A percentile compares a stretch with the other conserved stretches of the same genome.
Evolutionary conservation across 2,797 vertebrate species (phyloP).

Genomic region (Ispidina lecontei): DNA sequence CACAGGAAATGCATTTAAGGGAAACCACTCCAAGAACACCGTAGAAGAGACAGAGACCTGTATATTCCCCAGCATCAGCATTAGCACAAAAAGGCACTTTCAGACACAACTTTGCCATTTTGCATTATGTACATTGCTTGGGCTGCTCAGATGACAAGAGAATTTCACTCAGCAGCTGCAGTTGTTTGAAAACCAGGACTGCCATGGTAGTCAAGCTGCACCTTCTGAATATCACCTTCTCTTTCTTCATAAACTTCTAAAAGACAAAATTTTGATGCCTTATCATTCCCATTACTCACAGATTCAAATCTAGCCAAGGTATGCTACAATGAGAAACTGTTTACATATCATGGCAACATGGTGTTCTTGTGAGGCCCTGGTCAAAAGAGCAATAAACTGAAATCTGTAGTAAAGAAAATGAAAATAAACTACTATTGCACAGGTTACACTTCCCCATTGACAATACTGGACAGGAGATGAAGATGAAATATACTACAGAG

Average conservation of each 20-base stretch:
- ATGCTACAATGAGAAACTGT: not conserved
- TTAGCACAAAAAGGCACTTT: slow-evolving; percentile 11
- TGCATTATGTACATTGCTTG: not conserved
- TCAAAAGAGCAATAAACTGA: not conserved
- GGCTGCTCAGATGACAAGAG: not conserved
- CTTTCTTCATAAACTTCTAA: not conserved
- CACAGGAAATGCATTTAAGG: not conserved
- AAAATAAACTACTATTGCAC: not conserved
- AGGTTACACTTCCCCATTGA: not conserved
- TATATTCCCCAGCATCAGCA: not conserved
- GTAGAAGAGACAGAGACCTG: not conserved
- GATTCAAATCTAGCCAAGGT: not conserved
- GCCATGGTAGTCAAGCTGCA: not conserved
- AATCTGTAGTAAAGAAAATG: not conserved
- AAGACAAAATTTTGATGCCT: not conserved
- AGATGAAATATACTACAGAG: not conserved
- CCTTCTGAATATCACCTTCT: not conserved
- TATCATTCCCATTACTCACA: not conserved
- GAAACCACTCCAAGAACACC: slow-evolving; percentile 8
- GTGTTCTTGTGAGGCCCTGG: not conserved
- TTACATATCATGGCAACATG: not conserved
- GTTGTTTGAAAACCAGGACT: not conserved
- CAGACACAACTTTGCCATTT: slow-evolving; percentile 12
- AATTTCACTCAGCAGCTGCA: not conserved
- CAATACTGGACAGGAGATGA: not conserved